Evolutionary conservation across 2,113 vertebrate species (phyloP), one percentile per base, ranked within the genome.

Genomic region (Puffinus mauretanicus): DNA sequence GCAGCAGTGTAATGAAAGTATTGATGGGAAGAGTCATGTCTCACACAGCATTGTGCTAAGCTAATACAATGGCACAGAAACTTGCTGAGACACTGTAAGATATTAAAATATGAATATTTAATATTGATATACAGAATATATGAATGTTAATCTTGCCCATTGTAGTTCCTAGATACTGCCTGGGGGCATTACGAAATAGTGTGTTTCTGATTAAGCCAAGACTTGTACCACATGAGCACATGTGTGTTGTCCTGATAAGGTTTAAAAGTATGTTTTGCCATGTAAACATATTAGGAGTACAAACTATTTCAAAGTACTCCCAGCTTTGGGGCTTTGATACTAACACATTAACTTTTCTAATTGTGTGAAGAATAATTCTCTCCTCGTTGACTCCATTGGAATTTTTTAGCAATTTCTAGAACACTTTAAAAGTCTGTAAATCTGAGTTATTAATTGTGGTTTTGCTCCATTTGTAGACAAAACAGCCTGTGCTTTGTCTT

Each of bases 161-260:
- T 91, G 30, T 82, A 83, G 66, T 65, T 97, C 62, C 93, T 89
- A 81, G 75, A 85, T 89, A 77, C 67, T 86, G 82, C 94, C 84
- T 96, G 93, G 54, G 86, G 82, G 32, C 66, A 89, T 70, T 77
- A 96, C 73, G 24, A 60, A 97, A 94, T 65, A 71, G 18, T 32
- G 9, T 76, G 55, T 82, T 97, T 97, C 58, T 96, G 86, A 91
- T 96, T 97, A 98, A 97, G 96, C 93, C 95, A 94, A 69, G 67
- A 80, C 26, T 83, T 25, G 47, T 58, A 95, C 55, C 44, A 88
- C 64, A 93, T n/a, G 14, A 77, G 73, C 58, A 96, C 94, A 96
- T 91, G 83, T 98, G 97, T 60, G 32, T 79, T 90, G 86, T 81
- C 93, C 95, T 97, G 98, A 98, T 98, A 98, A 98, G 88, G 86